Evolutionary conservation across 2,888 invertebrate species (phyloP), one percentile per base, ranked within the genome.

Genomic region (Macrosiphum euphorbiae): DNA sequence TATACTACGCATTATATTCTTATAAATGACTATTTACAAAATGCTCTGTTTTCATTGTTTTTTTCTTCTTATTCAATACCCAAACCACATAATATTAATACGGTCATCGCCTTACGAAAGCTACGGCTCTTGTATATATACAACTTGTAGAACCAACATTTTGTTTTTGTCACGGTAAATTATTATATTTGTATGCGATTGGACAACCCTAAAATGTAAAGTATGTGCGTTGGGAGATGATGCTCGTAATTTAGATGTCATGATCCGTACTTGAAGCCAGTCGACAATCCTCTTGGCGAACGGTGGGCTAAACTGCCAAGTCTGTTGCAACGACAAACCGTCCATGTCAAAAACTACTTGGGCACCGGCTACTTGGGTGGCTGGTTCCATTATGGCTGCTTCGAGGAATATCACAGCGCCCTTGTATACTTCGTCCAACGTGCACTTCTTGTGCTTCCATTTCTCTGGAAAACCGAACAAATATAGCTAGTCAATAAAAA

Each of bases 361-460:
- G 28, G 97, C 97, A 0, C 98, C 98, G 94, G 97, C 96, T 94
- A 98, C 97, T 96, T 98, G 98, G 0, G 98, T 98, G 95, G 96
- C 96, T 0, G 98, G 98, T 95, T 98, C 98, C n/a, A 96, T 96
- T 96, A 98, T 97, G 0, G 98, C 98, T 0, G 97, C 97, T 95
- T 98, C 97, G 92, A 98, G 96, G 0, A 97, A 96, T 94, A 98
- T 95, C 95, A 98, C 97, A 50, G 97, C 96, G 0, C 97, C 97
- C 93, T 97, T 97, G 95, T 98, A 98, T 93, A 98, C 96, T 95
- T 98, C 97, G 2, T 96, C 96, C 67, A 98, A 95, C 0, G 97
- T 96, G 28, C 97, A 97, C 94, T 97, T 96, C 88, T 97, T 97
- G 1, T 97, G 97, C 95, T 98, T 97, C 98, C 98, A 98, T 95